Evolutionary conservation across 2,888 invertebrate genomes (phyloP), one percentile per base, ranked within the genome.

Genomic region (Drosophila phalerata): DNA sequence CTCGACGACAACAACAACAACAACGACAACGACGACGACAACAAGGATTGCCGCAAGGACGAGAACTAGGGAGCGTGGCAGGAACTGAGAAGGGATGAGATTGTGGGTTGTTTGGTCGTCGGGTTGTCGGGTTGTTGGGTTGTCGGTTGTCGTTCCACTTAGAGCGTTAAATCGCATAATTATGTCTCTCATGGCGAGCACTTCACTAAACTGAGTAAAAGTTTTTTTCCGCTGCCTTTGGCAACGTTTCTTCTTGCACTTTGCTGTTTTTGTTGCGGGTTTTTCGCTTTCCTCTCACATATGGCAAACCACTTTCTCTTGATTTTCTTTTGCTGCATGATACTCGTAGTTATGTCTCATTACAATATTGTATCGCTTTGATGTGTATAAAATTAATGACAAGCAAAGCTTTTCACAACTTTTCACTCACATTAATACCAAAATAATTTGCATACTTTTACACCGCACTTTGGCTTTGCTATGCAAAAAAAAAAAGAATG

Each of bases 111-210:
- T 69, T 69, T 63, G 82, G 69, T 79, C 68, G 67, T 34, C 34
- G 34, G 34, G 34, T 28, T 28, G 79, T 77, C 74, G 67, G 58
- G 43, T 32, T 11, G 79, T 79, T 69, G 67, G 58, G 48, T 56
- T 74, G 78, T 63, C 69, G 83, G 67, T 58, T 76, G 77, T 77
- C 85, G 76, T 69, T 79, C 88, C 79, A 85, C 86, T 88, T 85
- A 85, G 88, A 89, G 89, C 85, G 89, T 89, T 86, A 86, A 85
- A 89, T 85, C 89, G 88, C 85, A 89, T 86, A 86, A 86, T 86
- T 89, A 86, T 89, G 88, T 88, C 84, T 89, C 89, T 88, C 79
- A 79, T 87, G 79, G 85, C 83, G 81, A 64, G 72, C 88, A 88
- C 85, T 88, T 85, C 88, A 87, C 89, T 85, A 85, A 87, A 85